A percentile compares a stretch with the other conserved stretches of the same genome.
phyloP scores from a whole-genome alignment of 2,113 vertebrate species.

The Turnix velox region DNA sequence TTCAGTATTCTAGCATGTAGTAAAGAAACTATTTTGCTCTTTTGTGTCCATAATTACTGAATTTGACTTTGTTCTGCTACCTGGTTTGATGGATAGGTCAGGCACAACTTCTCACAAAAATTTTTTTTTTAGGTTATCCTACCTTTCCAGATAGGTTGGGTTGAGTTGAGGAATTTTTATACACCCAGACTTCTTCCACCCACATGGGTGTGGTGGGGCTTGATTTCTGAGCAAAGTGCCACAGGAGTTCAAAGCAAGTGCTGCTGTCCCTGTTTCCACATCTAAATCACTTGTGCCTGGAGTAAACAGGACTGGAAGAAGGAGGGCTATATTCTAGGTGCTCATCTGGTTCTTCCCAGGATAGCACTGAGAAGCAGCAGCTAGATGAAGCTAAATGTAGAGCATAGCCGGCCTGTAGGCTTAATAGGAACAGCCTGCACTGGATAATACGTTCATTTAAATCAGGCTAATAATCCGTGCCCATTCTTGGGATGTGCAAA shows the following conservation, averaged over 20 bases:
- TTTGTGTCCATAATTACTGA: background rate
- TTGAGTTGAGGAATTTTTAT: conserved; percentile 36
- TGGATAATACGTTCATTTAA: background rate
- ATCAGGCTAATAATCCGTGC: background rate
- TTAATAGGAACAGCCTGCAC: background rate
- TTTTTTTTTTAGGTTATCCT: background rate
- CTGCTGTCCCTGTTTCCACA: background rate
- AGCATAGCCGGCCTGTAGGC: background rate
- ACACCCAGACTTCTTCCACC: conserved; percentile 5
- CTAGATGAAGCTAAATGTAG: background rate
- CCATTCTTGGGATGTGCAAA: background rate
- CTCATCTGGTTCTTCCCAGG: background rate
- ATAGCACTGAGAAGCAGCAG: background rate
- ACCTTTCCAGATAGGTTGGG: conserved; percentile 41
- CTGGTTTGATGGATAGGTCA: background rate
- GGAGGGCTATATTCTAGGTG: background rate
- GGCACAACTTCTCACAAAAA: background rate
- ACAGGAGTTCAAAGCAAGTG: conserved; percentile 26
- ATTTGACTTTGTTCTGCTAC: background rate
- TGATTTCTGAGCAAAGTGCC: conserved; percentile 8
- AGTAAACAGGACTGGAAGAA: background rate
- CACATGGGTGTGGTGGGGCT: conserved; percentile 45
- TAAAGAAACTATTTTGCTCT: background rate
- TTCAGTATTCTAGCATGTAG: background rate
- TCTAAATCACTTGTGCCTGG: background rate